Evolutionary conservation across 2,797 vertebrate species (phyloP), one percentile per base, ranked within the genome.

Genomic region (Antennarius maculatus): DNA sequence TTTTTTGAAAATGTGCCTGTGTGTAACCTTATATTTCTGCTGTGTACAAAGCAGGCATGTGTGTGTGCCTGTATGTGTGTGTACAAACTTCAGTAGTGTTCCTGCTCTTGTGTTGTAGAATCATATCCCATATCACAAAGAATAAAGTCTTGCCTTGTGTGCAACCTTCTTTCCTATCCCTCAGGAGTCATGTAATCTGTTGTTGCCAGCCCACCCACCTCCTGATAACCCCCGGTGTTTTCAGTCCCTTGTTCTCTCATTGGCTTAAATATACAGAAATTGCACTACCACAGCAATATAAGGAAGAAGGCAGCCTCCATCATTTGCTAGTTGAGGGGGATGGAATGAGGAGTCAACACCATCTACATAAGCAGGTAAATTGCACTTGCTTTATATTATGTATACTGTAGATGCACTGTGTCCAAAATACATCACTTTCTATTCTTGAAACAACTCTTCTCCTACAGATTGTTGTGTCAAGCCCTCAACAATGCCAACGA

Each of bases 121-220:
- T 88, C 70, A 86, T 88, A 86, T 88, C 88, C 81, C 71, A 61
- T 86, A 71, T 91, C 89, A 80, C 88, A 89, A 86, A 90, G 89
- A 86, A 84, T 80, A 86, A 89, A 90, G 83, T 88, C 82, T 71
- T 51, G 74, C 83, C 82, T 84, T 83, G 79, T 86, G 62, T 70
- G 71, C 74, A 70, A 84, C 81, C 80, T 76, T 71, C 85, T 92
- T 86, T 84, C 79, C 57, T 69, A 87, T 91, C 91, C 88, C 91
- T 83, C 48, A 80, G 86, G 91, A 92, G 90, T 91, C 92, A 86
- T 42, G 69, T 69, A 88, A 91, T 91, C 86, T 91, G 79, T 71
- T 79, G 66, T 76, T 70, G 72, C 89, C 89, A 87, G 77, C 91
- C 85, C 80, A 85, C 85, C 84, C 65, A 72, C 86, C 87, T 79